Evolutionary conservation across 2,888 invertebrate genomes (phyloP).

Genomic region (Liposcelis brunnea): DNA sequence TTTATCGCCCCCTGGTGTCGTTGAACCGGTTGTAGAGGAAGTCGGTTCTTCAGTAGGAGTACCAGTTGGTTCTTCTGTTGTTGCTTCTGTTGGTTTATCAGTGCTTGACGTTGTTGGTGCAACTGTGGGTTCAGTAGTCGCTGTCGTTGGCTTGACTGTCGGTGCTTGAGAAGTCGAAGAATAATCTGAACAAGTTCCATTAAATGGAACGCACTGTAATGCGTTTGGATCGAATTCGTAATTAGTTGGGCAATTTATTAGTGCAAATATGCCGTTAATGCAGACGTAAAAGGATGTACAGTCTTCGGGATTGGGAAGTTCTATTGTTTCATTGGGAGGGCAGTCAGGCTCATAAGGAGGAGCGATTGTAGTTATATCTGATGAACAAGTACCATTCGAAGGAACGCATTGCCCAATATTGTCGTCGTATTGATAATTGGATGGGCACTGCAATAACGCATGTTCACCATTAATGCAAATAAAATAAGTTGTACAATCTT

Average conservation of each 20-base stretch:
- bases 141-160: neutral
- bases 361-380: neutral
- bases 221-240: conserved; percentile 4
- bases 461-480: neutral
- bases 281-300: conserved; percentile 9
- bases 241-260: conserved; percentile 8
- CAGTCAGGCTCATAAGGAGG: neutral
- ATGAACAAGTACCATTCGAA: neutral
- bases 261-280: conserved; percentile 1
- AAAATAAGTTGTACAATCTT: neutral
- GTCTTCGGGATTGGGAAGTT: conserved; percentile 8
- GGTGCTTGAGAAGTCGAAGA: neutral
- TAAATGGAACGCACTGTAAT: conserved; percentile 1
- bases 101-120: neutral
- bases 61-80: neutral
- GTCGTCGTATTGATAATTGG: neutral
- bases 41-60: neutral
- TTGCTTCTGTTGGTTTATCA: neutral
- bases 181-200: neutral
- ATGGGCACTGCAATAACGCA: neutral
- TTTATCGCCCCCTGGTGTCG: no score
- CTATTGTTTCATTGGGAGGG: neutral
- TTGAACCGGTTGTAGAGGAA: neutral
- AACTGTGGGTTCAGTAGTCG: neutral
- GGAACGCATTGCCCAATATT: neutral